A percentile compares a stretch with the other conserved stretches of the same genome.
These are phyloP conservation scores for Rhinoraja longicauda DNA, from an alignment of 2,797 vertebrate genomes.

Conservation along the genomic window DNA sequence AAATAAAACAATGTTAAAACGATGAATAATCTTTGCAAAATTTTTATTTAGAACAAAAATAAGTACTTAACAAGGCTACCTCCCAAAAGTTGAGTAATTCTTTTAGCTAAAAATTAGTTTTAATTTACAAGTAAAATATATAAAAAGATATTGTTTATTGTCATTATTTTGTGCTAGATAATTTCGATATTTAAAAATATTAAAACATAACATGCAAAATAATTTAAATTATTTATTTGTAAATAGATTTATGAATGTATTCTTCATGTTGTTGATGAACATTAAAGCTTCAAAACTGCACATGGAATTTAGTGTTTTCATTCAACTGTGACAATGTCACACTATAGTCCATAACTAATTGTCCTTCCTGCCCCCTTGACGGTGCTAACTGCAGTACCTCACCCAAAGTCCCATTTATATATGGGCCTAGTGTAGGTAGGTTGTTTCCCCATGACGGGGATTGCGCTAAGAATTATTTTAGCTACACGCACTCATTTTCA, in stretches of 20 bases:
- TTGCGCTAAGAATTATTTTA: neutral
- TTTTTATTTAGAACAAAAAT: constrained; percentile 3
- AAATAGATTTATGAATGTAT: constrained; percentile 35
- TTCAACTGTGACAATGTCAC: neutral
- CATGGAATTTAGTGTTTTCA: neutral
- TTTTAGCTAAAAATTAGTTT: neutral
- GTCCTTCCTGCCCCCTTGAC: neutral
- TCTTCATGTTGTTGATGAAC: constrained; percentile 29
- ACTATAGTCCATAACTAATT: neutral
- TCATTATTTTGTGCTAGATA: neutral
- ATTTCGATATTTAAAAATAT: constrained; percentile 26
- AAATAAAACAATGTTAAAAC: constrained; percentile 21
- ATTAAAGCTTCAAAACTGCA: constrained; percentile 32
- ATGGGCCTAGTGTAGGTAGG: neutral
- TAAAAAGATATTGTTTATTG: constrained; percentile 27
- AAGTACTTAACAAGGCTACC: neutral
- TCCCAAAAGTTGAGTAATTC: neutral
- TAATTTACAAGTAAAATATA: neutral
- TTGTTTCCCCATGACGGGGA: neutral
- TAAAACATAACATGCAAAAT: constrained; percentile 2
- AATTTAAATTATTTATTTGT: constrained; percentile 37
- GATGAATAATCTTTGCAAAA: constrained; percentile 12
- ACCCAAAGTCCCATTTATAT: neutral
- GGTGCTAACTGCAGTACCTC: neutral
- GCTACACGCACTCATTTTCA: too few relatives aligned